These are phyloP conservation scores for Heterochromis multidens DNA, from an alignment of 2,113 vertebrate species.

Conservation along the genomic window DNA sequence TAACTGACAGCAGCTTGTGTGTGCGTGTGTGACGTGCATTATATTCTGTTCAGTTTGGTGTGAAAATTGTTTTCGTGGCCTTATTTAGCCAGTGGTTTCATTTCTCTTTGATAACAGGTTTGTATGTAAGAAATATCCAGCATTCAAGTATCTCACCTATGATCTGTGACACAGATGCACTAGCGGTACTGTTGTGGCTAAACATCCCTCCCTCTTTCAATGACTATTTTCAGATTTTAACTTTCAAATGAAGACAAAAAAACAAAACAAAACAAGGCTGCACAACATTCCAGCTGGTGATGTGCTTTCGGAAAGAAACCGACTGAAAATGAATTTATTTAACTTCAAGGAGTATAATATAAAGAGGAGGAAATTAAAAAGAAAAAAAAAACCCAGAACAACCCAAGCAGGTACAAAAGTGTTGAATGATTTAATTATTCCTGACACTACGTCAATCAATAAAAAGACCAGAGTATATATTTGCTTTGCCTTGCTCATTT, in stretches of 20 bases:
- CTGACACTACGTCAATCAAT: constrained; percentile 49
- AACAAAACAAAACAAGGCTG: constrained; percentile 10
- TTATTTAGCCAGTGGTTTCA: constrained; percentile 60
- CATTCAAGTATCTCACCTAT: constrained; percentile 24
- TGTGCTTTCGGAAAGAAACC: not conserved
- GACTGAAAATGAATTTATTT: not conserved
- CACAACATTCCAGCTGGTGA: constrained; percentile 41
- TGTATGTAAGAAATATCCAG: constrained; percentile 47
- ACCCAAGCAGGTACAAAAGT: constrained; percentile 31
- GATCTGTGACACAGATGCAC: constrained; percentile 34
- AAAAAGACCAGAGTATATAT: constrained; percentile 42
- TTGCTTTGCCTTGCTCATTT: not conserved
- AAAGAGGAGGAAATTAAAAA: not conserved
- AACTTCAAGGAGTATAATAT: not conserved
- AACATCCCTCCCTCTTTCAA: not conserved
- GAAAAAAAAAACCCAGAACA: not conserved
- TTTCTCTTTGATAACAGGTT: constrained; percentile 57
- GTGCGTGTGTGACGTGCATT: constrained; percentile 56
- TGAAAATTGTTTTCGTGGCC: constrained; percentile 64
- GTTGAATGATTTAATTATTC: constrained; percentile 45
- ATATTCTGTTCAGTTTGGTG: constrained; percentile 52
- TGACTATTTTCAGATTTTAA: constrained; percentile 13
- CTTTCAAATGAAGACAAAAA: constrained; percentile 5
- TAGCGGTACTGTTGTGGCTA: constrained; percentile 23
- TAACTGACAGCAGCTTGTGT: constrained; percentile 53